Evolutionary conservation across 2,797 vertebrate genomes (phyloP), one percentile per base, ranked within the genome.

Genomic region (Picus viridis): DNA sequence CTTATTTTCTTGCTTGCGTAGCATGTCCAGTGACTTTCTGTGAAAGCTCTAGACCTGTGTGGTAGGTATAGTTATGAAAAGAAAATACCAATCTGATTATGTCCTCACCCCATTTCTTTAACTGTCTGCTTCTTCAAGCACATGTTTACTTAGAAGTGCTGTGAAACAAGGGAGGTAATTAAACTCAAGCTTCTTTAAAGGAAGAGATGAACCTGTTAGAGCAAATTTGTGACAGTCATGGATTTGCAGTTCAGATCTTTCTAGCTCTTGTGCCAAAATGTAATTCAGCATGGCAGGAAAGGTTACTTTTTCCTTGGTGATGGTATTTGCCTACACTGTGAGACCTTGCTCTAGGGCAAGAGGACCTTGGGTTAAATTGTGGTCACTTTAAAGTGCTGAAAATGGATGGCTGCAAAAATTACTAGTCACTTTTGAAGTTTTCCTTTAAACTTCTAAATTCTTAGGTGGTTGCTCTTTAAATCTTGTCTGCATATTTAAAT

Each of bases 321-420:
- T 53, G 16, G 17, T 36, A 29, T 57, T 76, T 51, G 27, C 43
- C 14, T 34, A 12, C 3, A 5, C 11, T 34, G 12, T 34, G 39
- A 76, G 39, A 16, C 34, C 23, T 30, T 23, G 2, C 17, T 59
- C 4, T 47, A 49, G 43, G 62, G 32, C 51, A 77, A 3, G 0
- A 59, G 6, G 29, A 47, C 34, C n/a, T 65, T 0, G 0, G 10
- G 9, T 45, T 83, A 34, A 72, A 62, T 5, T 41, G 19, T 6
- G 39, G 16, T 68, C 17, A 27, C 30, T 75, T 49, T 29, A 4
- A 86, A 49, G 18, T 47, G 27, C 45, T 94, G 27, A 14, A 47
- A 30, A 41, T 61, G 34, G 16, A 14, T 27, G 14, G 12, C 59
- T 90, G 22, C 49, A 74, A 74, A 54, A 49, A 51, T 23, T 62